These are phyloP conservation scores for Istiophorus platypterus DNA, from an alignment of 2,113 vertebrate genomes.

Conservation along the genomic window DNA sequence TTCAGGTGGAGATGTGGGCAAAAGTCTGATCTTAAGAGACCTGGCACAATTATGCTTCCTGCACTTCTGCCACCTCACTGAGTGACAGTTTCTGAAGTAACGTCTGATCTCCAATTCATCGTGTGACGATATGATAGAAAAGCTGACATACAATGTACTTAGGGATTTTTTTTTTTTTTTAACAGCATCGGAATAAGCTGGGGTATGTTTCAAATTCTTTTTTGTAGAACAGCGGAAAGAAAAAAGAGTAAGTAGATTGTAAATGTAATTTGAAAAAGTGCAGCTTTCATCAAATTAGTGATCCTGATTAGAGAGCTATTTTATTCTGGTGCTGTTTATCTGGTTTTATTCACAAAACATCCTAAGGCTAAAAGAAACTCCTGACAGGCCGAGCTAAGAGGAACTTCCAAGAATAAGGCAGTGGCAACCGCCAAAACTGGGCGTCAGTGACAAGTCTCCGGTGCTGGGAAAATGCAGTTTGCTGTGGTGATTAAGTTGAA, in stretches of 20 bases:
- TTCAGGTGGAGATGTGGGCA: neutral
- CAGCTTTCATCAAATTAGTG: too few species aligned
- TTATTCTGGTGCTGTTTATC: neutral
- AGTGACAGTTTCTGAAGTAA: constrained; percentile 17
- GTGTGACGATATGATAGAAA: neutral
- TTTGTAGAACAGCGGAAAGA: too few species aligned
- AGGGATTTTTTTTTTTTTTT: neutral
- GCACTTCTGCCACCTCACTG: constrained; percentile 20
- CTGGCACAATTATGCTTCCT: constrained; percentile 7
- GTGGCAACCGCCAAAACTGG: too few species aligned
- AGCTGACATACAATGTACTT: neutral
- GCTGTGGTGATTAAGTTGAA: neutral
- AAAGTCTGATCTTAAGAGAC: constrained; percentile 12
- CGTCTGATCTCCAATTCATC: constrained; percentile 1
- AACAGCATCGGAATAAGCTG: neutral
- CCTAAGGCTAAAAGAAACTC: neutral
- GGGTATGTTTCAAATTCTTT: neutral
- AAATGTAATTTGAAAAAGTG: too few species aligned
- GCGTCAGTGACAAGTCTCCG: neutral
- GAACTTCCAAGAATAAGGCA: neutral
- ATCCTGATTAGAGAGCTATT: too few species aligned
- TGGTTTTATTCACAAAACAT: neutral
- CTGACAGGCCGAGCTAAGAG: neutral
- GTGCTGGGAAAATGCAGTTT: neutral
- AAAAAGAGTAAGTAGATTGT: too few species aligned